Percentiles rank a stretch among this genome's conserved stretches.
Conservation (phyloP, 2,113 vertebrate species). For the Channa maculata region DNA sequence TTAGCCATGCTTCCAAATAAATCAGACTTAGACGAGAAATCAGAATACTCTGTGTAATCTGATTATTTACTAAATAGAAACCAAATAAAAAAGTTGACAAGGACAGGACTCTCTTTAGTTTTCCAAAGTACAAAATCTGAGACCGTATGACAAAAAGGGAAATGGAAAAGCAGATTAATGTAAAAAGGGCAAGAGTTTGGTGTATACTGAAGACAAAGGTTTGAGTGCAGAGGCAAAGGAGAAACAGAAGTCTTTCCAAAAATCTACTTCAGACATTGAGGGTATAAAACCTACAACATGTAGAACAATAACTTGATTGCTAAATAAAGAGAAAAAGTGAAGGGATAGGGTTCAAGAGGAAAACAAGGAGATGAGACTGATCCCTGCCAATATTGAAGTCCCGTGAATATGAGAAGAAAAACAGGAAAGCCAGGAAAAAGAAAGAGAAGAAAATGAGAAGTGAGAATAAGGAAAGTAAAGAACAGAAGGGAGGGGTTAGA, state of each 20-base stretch:
- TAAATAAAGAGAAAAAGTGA: conserved; percentile 7
- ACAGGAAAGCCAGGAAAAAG: conserved; percentile 28
- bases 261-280: not conserved
- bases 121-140: conserved; percentile 13
- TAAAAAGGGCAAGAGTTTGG: conserved; percentile 27
- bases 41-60: too few relatives aligned
- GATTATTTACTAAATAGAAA: too few relatives aligned
- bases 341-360: conserved; percentile 8
- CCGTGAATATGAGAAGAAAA: conserved; percentile 34
- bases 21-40: too few relatives aligned
- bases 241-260: not conserved
- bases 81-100: too few relatives aligned
- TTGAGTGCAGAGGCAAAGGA: not conserved
- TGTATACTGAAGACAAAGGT: conserved; percentile 30
- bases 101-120: too few relatives aligned
- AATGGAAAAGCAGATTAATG: conserved; percentile 31
- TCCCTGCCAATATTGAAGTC: conserved; percentile 18
- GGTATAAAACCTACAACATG: not conserved
- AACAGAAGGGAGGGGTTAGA: not conserved
- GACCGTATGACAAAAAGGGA: conserved; percentile 58
- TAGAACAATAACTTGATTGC: not conserved
- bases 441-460: conserved; percentile 40
- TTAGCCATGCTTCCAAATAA: too few relatives aligned
- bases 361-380: conserved; percentile 21
- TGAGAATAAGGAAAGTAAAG: conserved; percentile 12